Evolutionary conservation across 2,888 invertebrate genomes (phyloP).

Genomic region (Lysandra bellargus): DNA sequence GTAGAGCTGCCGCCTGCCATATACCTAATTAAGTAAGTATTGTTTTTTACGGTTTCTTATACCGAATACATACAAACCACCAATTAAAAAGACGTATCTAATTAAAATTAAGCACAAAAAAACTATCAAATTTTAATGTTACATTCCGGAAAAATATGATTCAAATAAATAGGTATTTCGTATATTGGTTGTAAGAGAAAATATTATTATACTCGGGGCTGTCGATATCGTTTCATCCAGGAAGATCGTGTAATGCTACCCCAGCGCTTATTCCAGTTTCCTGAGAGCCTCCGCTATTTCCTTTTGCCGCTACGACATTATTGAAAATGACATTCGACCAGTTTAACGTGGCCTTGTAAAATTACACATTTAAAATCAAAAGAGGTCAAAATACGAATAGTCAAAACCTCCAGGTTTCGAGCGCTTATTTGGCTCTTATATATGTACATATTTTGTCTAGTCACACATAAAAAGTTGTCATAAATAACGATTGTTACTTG

Average conservation of each 20-base stretch:
- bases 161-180: neutral
- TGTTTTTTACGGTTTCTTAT: too few species aligned
- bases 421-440: too few species aligned
- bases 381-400: neutral
- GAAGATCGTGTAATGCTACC: constrained; percentile 18
- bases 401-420: neutral
- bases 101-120: too few species aligned
- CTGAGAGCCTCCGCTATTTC: constrained; percentile 20
- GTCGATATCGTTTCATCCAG: constrained; percentile 16
- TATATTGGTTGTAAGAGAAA: constrained; percentile 13
- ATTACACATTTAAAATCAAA: neutral
- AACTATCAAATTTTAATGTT: neutral
- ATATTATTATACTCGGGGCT: neutral
- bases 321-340: neutral
- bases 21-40: too few species aligned
- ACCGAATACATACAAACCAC: too few species aligned
- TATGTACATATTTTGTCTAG: too few species aligned
- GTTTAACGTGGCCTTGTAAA: constrained; percentile 9
- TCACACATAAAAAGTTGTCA: too few species aligned
- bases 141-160: neutral
- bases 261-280: constrained; percentile 13
- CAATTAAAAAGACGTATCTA: too few species aligned
- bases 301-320: constrained; percentile 1
- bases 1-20: too few species aligned
- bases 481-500: too few species aligned